Evolutionary conservation across 2,888 invertebrate species (phyloP).

Genomic region (Deroplatys truncata): DNA sequence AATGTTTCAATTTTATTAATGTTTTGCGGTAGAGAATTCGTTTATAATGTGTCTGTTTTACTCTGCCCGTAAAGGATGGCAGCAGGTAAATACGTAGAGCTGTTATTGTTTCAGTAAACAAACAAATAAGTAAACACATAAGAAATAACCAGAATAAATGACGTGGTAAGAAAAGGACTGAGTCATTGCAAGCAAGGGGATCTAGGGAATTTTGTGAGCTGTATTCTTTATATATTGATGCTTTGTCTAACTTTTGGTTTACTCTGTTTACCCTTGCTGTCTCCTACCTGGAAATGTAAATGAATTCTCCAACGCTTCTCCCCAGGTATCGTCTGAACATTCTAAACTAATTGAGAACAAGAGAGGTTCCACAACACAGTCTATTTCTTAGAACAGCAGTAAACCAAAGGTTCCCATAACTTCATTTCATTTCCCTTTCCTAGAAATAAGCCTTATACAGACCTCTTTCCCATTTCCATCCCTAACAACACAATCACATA

Average conservation of each 20-base stretch:
- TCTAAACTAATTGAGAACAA: not conserved
- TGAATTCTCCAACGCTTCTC: not conserved
- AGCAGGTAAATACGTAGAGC: too few species aligned
- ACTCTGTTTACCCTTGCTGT: not conserved
- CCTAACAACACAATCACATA: not conserved
- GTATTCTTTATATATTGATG: not conserved
- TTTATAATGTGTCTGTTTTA: too few species aligned
- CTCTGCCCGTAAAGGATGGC: too few species aligned
- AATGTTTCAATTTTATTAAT: too few species aligned
- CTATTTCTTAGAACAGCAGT: not conserved
- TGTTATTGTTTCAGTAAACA: too few species aligned
- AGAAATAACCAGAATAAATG: too few species aligned
- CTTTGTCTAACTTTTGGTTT: not conserved
- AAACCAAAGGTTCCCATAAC: not conserved
- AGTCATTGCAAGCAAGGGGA: too few species aligned
- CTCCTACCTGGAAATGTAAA: not conserved
- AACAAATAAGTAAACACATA: too few species aligned
- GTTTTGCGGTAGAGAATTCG: too few species aligned
- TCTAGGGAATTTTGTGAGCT: too few species aligned
- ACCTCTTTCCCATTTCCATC: not conserved
- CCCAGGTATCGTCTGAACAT: not conserved
- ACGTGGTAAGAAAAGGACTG: too few species aligned
- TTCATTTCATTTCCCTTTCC: not conserved
- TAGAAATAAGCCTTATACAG: not conserved
- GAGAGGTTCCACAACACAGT: not conserved